Conservation (phyloP, 2,797 vertebrate species). For the Microchirus variegatus region DNA sequence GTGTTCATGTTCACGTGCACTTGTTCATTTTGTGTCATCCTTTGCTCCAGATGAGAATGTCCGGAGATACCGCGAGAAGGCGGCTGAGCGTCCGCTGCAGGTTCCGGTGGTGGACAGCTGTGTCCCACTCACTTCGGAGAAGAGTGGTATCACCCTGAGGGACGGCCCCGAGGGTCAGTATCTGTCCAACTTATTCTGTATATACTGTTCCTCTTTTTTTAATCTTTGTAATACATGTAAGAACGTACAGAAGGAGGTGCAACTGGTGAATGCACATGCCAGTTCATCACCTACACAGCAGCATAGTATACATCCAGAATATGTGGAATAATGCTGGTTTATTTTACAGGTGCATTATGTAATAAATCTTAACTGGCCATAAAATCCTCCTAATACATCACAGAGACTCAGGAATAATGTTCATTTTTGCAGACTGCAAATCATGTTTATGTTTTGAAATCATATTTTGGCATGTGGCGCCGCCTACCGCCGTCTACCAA, state of each 20-base stretch:
- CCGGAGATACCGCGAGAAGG: slow-evolving; percentile 77
- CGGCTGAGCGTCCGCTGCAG: slow-evolving; percentile 86
- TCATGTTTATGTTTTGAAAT: no score
- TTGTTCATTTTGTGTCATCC: neutral
- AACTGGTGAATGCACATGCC: no score
- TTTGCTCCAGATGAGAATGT: slow-evolving; percentile 85
- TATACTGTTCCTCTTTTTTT: neutral
- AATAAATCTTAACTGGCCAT: no score
- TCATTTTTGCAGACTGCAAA: no score
- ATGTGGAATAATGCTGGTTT: no score
- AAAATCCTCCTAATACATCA: no score
- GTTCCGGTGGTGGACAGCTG: slow-evolving; percentile 92
- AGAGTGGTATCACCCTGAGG: slow-evolving; percentile 82
- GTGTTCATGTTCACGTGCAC: neutral
- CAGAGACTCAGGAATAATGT: no score
- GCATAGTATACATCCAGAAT: no score
- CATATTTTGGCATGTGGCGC: no score
- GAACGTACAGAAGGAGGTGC: neutral
- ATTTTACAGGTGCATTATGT: no score
- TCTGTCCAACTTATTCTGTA: neutral
- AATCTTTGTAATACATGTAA: neutral
- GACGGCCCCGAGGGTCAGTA: slow-evolving; percentile 86
- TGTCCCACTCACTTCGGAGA: slow-evolving; percentile 70
- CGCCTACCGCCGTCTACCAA: no score
- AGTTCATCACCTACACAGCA: no score